Evolutionary conservation across 1,140 invertebrate genomes (phyloP), one percentile per base, ranked within the genome.

Genomic region (Pogonomyrmex californicus): DNA sequence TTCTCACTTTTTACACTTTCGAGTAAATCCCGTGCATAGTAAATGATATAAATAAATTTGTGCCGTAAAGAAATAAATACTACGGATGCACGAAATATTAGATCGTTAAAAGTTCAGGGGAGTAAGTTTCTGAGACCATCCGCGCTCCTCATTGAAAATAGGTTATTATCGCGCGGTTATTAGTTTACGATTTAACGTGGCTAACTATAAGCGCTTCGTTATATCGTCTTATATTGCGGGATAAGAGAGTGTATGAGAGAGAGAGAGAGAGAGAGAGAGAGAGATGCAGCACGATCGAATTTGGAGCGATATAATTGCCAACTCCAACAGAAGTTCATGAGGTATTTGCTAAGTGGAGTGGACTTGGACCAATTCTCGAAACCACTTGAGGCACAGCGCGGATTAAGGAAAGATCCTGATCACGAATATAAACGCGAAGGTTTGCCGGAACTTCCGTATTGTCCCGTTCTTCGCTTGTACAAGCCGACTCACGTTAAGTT

Each of bases 391-490:
- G 65, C 88, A 60, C 36, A 62, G 86, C 73, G 77, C 33, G 73
- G 88, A 90, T 90, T 89, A 90, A 85, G 88, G 88, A 90, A 90
- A 89, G 88, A 90, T 90, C 88, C 78, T 58, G 88, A 89, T 90
- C 85, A 71, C 88, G 88, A 89, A 89, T 90, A 89, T 90, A 90
- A 90, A 90, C 88, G 78, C 88, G 56, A 56, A 73, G 85, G 78
- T 60, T 49, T 38, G 23, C 75, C 49, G 41, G 49, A 76, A 83
- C 65, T 87, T 87, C 88, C 71, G 88, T 85, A 90, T 90, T 88
- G 88, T 90, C 75, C 77, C 44, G 41, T 73, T 68, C 58, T 66
- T 30, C 85, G 83, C n/a, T 88, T 88, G 73, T 87, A 90, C 77
- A 87, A 79, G 54, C 30, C 23, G 56, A 70, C 41, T 63, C 68